Conservation (phyloP, 2,113 vertebrate genomes). For the Hiodon alosoides region DNA sequence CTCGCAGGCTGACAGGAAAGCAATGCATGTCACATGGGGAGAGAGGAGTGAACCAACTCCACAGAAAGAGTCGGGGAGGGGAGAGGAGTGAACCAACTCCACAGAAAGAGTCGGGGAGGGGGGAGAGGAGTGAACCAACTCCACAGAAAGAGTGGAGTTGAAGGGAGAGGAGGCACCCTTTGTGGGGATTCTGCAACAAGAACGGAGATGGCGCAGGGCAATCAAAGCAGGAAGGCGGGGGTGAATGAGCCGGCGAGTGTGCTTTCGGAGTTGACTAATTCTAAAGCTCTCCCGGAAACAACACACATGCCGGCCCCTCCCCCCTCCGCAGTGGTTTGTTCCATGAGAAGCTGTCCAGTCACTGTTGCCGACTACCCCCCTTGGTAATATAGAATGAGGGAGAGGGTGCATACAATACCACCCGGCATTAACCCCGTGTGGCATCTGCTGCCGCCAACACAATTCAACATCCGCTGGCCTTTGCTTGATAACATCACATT, state of each 20-base stretch:
- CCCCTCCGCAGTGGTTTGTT: slow-evolving; percentile 43
- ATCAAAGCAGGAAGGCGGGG: neutral
- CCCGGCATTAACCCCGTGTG: slow-evolving; percentile 22
- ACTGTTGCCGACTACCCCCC: slow-evolving; percentile 55
- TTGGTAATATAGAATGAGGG: slow-evolving; percentile 46
- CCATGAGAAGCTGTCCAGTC: slow-evolving; percentile 57
- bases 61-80: neutral
- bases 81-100: neutral
- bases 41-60: slow-evolving; percentile 29
- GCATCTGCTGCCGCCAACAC: slow-evolving; percentile 14
- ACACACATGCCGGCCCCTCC: slow-evolving; percentile 19
- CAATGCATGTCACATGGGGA: slow-evolving; percentile 28
- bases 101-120: slow-evolving; percentile 6
- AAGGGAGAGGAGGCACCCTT: neutral
- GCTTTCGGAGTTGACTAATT: slow-evolving; percentile 29
- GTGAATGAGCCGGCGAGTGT: neutral
- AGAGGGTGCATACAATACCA: slow-evolving; percentile 38
- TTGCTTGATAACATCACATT: neutral
- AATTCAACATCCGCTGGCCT: neutral
- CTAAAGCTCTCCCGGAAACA: slow-evolving; percentile 18
- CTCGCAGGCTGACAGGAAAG: slow-evolving; percentile 27
- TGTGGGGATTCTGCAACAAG: neutral
- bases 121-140: neutral
- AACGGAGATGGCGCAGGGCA: slow-evolving; percentile 16
- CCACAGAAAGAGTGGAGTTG: neutral